phyloP scores from a whole-genome alignment of 2,797 vertebrate species.

The Aplochiton taeniatus region DNA sequence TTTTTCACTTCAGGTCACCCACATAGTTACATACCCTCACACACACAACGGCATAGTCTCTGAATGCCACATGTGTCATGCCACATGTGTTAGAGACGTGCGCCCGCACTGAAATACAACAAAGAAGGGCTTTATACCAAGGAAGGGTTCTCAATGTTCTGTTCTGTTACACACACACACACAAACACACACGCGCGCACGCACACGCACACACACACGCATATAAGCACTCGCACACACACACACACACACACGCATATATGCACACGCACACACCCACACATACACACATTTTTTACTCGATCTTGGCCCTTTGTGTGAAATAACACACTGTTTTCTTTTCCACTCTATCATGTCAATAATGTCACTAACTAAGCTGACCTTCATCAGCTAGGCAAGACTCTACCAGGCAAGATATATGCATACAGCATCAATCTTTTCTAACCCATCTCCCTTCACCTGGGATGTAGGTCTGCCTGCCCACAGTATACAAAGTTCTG shows the following conservation, averaged over 20 bases:
- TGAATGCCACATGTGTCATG: background rate
- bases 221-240: background rate
- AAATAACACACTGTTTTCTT: too few relatives aligned
- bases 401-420: too few relatives aligned
- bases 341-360: too few relatives aligned
- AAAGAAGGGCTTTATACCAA: background rate
- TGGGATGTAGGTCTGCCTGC: too few relatives aligned
- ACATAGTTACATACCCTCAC: background rate
- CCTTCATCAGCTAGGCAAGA: too few relatives aligned
- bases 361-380: too few relatives aligned
- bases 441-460: too few relatives aligned
- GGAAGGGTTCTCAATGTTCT: constrained; percentile 14
- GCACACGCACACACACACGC: background rate
- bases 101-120: constrained; percentile 1
- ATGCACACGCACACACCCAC: background rate
- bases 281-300: background rate
- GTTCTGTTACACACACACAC: constrained; percentile 4
- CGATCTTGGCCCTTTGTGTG: too few relatives aligned
- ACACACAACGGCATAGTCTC: background rate
- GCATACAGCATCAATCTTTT: too few relatives aligned
- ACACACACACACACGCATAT: background rate
- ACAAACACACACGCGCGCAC: background rate
- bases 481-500: too few relatives aligned
- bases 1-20: background rate
- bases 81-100: background rate